phyloP scores from a whole-genome alignment of 2,113 vertebrate genomes.

The Aptenodytes patagonicus region DNA sequence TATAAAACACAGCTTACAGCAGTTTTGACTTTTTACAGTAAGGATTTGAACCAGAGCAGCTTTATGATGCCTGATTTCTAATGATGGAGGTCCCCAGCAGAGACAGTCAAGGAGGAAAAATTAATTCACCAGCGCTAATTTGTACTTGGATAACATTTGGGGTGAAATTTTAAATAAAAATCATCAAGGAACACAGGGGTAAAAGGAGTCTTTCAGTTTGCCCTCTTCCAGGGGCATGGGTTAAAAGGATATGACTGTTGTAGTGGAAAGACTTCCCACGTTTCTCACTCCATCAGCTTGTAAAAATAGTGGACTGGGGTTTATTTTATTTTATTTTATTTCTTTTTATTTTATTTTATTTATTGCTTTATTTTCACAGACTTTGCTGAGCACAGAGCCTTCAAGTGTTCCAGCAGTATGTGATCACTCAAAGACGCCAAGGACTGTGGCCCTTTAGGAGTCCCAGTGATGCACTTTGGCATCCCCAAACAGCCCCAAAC shows the following conservation, averaged over 20 bases:
- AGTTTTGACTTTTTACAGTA: background rate
- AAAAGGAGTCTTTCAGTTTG: constrained; percentile 13
- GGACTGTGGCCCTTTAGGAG: background rate
- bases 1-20: background rate
- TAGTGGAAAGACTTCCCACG: constrained; percentile 27
- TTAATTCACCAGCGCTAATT: background rate
- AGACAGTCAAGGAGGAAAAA: background rate
- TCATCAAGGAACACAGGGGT: background rate
- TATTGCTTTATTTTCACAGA: constrained; percentile 23
- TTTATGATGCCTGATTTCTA: background rate
- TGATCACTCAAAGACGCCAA: background rate
- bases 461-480: background rate
- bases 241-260: constrained; percentile 18
- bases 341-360: background rate
- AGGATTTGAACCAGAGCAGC: background rate
- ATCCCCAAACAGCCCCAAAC: background rate
- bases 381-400: background rate
- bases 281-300: constrained; percentile 38
- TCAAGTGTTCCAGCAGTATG: background rate
- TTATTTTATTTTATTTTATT: constrained; percentile 23
- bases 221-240: background rate
- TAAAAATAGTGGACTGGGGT: constrained; percentile 14
- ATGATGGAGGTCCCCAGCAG: background rate
- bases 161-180: background rate
- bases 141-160: background rate